Base-by-base conservation (phyloP, 2,888 invertebrate genomes). In the Alloplasta piceator region DNA sequence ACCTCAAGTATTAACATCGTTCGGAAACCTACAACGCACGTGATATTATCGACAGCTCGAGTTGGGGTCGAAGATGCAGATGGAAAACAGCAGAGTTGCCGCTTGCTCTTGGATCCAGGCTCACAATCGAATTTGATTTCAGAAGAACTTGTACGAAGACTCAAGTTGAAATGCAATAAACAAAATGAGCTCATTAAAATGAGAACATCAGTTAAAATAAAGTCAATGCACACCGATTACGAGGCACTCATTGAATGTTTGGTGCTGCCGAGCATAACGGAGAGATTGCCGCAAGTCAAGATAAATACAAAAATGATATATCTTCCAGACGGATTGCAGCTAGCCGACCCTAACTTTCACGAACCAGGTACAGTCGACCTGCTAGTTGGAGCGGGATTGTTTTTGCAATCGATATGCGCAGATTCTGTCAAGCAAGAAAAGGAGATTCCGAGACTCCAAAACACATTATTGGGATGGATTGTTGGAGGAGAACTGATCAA, bases 41-140 rank as follows among this genome's bases (percentile, higher is more conserved):
- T 83, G 1, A 26, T 85, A 14, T 55, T 84, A 67, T 82, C 78
- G 14, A 85, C 84, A 12, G 85, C 86, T 39, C 68, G 73, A 41
- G 71, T 84, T 5, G 16, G 68, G 4, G 64, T 86, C 9, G 39
- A 70, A 55, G 80, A 82, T 52, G 41, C 50, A 5, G 38, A 71
- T 39, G 82, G 81, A 6, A 66, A 71, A 50, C 63, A 56, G 6
- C 66, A 73, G 4, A 48, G 7, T 26, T 80, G 79, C 39, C 67
- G 83, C 6, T 81, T 78, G 4, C 72, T 84, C 4, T 36, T 84
- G 6, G 83, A 84, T 70, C 70, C 76, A 10, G 82, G 83, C 3
- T 84, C 83, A 4, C 84, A 84, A 58, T 77, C 82, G 4, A 84
- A 85, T 67, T 12, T 83, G 1, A 82, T 84, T 10, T 75, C 68